Evolutionary conservation across 2,797 vertebrate species (phyloP), one percentile per base, ranked within the genome.

Genomic region (Microtus agrestis): DNA sequence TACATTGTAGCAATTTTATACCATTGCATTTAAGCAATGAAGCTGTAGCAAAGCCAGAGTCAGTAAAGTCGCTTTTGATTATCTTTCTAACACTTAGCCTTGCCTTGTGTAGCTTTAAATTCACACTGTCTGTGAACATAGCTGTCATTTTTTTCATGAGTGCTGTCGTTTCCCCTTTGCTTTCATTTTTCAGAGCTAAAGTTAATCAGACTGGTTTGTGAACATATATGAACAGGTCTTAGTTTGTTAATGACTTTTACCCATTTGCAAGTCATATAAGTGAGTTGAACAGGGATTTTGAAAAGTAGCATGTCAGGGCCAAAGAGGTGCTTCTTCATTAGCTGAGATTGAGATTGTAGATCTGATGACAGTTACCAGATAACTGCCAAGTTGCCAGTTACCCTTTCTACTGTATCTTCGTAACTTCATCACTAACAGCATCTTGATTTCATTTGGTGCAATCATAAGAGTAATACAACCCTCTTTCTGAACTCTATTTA

Each of bases 361-460:
- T 48, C 31, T 40, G 77, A 17, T 78, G 67, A 78, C 31, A 96
- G 34, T 93, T 89, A 59, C 2, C 65, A 67, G 48, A 71, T 93
- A 84, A 71, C 85, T 56, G 37, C 25, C 13, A 91, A 80, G 87
- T 71, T 89, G 54, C 29, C 15, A 81, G 0, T 73, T 79, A 74
- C 29, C 56, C 67, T 23, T 23, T 81, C 21, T 54, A 85, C 5
- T 23, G 56, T 92, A 74, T 93, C 91, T 86, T 91, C 46, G 54
- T 2, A 29, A 25, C 51, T 89, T 93, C 31, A 31, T 91, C 29
- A 87, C 51, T 92, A 88, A 88, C 9, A 82, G 71, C 89, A 90
- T 74, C 25, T 81, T 94, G 59, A 85, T 92, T 97, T 94, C 25
- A 77, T 78, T 94, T 92, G 79, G 37, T 69, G n/a, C 95, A 51